Base-by-base conservation (phyloP, 1,140 invertebrate genomes). In the Stenopsyche tienmushanensis region DNA sequence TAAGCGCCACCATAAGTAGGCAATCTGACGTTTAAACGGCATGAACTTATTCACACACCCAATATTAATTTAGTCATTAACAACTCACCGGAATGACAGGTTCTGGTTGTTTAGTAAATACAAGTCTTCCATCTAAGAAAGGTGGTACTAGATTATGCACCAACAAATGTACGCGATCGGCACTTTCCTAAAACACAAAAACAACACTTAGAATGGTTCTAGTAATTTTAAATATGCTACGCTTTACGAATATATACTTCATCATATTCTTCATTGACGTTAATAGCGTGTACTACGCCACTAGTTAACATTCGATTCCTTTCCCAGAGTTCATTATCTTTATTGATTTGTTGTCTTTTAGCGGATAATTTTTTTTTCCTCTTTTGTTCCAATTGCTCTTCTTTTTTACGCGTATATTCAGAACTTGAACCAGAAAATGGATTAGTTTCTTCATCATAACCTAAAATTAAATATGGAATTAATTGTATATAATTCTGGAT, bases 131-230 rank as follows among this genome's bases (percentile, higher is more conserved):
- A 82, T 99, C 98, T 1, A 99, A 81, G 80, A 99, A 99, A 5
- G 98, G 98, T 1, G 98, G 98, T 2, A 99, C 93, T 54, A 99
- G 96, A 76, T 99, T 99, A 74, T 99, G 96, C 0, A 99, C 97
- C 13, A 99, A 80, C 5, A 99, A 78, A 83, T 99, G 96, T 0
- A 99, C 96, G 63, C 96, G 77, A 57, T 92, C 92, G 9, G 86
- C 81, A 25, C 93, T 96, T 80, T 96, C 94, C 73, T 81, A 67
- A 3, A 72, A 75, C 44, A n/a, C 57, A 29, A 47, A 66, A n/a
- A 26, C 26, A 53, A 3, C 15, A 23, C 3, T 59, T 45, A 49
- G 18, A 3, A 29, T 54, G 17, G 18, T 60, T 26, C 8, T 13
- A 26, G 20, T n/a, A 26, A 5, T 17, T 18, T 25, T 24, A 21